These are phyloP conservation scores for Danio tinwini DNA, from an alignment of 2,797 vertebrate species.

Conservation along the genomic window DNA sequence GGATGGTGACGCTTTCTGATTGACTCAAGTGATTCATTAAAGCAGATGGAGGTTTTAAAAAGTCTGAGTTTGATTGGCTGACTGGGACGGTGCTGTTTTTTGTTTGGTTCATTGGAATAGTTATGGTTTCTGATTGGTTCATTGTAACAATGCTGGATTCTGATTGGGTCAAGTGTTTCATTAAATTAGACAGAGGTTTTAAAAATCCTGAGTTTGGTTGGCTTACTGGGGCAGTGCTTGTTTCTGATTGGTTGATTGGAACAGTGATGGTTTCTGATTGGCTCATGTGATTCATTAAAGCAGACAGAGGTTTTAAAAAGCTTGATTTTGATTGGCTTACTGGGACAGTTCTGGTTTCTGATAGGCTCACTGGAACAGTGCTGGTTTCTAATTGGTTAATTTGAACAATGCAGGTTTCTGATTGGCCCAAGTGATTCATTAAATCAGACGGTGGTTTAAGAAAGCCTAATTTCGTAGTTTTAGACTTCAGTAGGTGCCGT, in stretches of 20 bases:
- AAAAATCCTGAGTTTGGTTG: neutral
- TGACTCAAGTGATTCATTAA: too few species aligned
- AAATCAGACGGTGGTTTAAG: neutral
- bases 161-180: neutral
- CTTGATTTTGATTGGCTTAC: neutral
- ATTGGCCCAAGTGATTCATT: neutral
- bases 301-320: too few species aligned
- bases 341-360: slow-evolving; percentile 1
- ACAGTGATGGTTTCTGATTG: neutral
- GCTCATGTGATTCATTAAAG: neutral
- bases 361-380: neutral
- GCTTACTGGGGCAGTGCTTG: neutral
- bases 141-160: neutral
- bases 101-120: neutral
- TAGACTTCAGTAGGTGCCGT: neutral
- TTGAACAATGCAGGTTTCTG: neutral
- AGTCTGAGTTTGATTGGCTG: neutral
- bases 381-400: slow-evolving; percentile 7
- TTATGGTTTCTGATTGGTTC: neutral
- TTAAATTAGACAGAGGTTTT: too few species aligned
- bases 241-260: neutral
- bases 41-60: too few species aligned
- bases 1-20: neutral
- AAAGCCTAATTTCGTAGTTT: neutral
- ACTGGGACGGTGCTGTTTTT: slow-evolving; percentile 1